phyloP scores from a whole-genome alignment of 1,140 invertebrate genomes.

The Pseudomyrmex cubaensis region DNA sequence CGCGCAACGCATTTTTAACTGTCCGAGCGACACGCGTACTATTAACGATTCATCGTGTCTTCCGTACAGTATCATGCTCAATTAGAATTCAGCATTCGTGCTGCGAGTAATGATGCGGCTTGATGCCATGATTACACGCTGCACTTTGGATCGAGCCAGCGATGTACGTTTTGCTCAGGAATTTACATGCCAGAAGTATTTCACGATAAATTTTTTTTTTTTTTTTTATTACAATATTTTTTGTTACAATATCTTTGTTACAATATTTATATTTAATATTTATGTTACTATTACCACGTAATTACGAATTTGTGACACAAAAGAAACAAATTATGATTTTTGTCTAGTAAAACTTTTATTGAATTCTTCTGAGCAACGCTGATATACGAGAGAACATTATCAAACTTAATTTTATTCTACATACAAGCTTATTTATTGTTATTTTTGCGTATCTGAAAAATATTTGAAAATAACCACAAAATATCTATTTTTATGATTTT shows the following conservation, averaged over 20 bases:
- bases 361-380: no score
- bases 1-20: conserved; percentile 27
- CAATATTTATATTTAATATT: not conserved
- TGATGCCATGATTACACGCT: conserved; percentile 20
- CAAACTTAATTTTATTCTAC: no score
- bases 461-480: no score
- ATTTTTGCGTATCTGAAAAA: no score
- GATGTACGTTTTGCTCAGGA: not conserved
- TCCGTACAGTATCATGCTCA: not conserved
- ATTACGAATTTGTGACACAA: not conserved
- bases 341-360: no score
- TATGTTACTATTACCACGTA: not conserved
- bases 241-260: no score
- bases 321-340: no score
- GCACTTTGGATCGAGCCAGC: not conserved
- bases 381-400: no score
- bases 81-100: conserved; percentile 18
- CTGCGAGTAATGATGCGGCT: not conserved
- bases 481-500: no score
- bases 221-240: no score
- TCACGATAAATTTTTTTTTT: not conserved
- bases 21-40: conserved; percentile 8
- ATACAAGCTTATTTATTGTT: no score
- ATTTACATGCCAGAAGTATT: not conserved
- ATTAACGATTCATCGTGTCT: conserved; percentile 38